These are phyloP conservation scores for Sceloporus tristichus DNA, from an alignment of 2,113 vertebrate genomes.

Conservation along the genomic window DNA sequence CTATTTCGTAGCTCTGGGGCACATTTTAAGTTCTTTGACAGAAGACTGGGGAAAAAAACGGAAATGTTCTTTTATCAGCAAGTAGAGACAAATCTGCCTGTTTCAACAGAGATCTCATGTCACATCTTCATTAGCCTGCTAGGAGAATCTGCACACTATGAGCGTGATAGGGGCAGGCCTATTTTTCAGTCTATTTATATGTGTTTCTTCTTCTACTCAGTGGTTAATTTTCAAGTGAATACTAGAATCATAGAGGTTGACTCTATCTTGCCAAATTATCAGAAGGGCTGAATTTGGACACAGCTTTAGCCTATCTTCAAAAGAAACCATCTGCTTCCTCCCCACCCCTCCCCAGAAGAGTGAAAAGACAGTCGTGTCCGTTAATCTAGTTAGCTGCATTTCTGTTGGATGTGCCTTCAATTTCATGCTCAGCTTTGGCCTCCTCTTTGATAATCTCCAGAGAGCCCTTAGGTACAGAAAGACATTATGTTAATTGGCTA, in stretches of 20 bases:
- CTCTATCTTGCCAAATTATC: fast-evolving
- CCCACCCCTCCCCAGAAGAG: neutral
- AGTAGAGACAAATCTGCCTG: conserved; percentile 2
- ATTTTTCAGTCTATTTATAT: neutral
- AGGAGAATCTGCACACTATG: neutral
- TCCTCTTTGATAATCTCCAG: conserved; percentile 35
- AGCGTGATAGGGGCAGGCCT: neutral
- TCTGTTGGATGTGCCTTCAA: neutral
- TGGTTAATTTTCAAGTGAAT: neutral
- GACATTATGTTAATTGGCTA: conserved; percentile 34
- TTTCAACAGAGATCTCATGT: conserved; percentile 20
- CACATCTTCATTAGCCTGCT: neutral
- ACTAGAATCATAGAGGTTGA: conserved; percentile 2
- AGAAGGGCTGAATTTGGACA: neutral
- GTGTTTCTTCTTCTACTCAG: neutral
- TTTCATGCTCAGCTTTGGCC: conserved; percentile 11
- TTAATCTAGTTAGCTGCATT: conserved; percentile 7
- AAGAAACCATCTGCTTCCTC: neutral
- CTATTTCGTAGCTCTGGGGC: conserved; percentile 22
- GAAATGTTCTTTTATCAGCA: conserved; percentile 30
- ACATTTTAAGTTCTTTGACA: conserved; percentile 44
- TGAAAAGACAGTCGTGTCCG: neutral
- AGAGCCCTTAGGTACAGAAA: conserved; percentile 32
- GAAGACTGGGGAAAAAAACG: neutral
- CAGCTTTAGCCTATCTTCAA: neutral